Conservation (phyloP, 1,140 invertebrate species). For the Acromyrmex charruanus region DNA sequence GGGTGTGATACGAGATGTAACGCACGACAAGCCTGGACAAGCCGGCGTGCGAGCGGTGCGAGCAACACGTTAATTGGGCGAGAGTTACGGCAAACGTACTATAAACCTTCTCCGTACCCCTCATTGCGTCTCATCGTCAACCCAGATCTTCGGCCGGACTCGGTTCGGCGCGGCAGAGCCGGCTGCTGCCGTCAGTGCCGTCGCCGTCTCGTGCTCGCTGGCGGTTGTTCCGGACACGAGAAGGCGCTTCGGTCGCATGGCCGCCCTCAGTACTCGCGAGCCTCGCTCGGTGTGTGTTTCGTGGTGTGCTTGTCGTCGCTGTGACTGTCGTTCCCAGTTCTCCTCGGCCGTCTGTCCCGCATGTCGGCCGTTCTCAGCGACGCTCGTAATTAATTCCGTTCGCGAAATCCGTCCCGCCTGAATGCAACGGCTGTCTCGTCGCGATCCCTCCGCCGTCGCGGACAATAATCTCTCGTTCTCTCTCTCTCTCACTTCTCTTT, state of each 20-base stretch:
- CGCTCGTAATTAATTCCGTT: slow-evolving; percentile 75
- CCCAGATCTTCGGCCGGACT: neutral
- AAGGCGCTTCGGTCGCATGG: slow-evolving; percentile 81
- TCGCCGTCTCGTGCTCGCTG: slow-evolving; percentile 66
- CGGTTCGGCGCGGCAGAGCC: slow-evolving; percentile 33
- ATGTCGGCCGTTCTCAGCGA: slow-evolving; percentile 38
- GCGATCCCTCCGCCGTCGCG: slow-evolving; percentile 33
- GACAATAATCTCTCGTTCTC: slow-evolving; percentile 8
- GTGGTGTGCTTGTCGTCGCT: slow-evolving; percentile 58
- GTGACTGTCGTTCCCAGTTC: slow-evolving; percentile 31
- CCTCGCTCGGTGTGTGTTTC: slow-evolving; percentile 83
- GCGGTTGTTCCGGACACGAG: slow-evolving; percentile 57
- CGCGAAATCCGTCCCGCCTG: slow-evolving; percentile 74
- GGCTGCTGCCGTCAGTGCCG: slow-evolving; percentile 55
- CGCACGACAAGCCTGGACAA: slow-evolving; percentile 26
- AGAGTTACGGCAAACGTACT: slow-evolving; percentile 72
- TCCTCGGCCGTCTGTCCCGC: slow-evolving; percentile 52
- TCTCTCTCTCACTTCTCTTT: neutral
- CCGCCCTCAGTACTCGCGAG: slow-evolving; percentile 84
- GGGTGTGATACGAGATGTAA: neutral
- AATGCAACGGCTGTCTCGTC: slow-evolving; percentile 26
- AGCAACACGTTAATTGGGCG: slow-evolving; percentile 63
- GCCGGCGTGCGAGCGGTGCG: slow-evolving; percentile 19
- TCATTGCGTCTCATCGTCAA: neutral
- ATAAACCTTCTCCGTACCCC: slow-evolving; percentile 49